These are phyloP conservation scores for Pygmarrhopalites habei DNA, from an alignment of 1,140 invertebrate species.

Conservation along the genomic window DNA sequence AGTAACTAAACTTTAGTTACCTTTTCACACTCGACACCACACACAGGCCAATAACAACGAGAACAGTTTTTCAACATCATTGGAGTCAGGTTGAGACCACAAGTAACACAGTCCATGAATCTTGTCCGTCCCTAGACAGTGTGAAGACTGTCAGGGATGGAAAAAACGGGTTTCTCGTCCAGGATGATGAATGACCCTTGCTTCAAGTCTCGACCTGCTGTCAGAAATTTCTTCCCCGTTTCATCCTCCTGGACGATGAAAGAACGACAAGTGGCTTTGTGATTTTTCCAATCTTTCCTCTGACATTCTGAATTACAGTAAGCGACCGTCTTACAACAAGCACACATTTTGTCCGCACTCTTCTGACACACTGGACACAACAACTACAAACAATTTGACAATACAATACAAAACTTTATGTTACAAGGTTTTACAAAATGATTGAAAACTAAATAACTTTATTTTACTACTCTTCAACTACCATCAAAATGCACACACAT, in stretches of 20 bases:
- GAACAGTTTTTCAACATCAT: constrained; percentile 3
- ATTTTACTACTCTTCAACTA: too few species aligned
- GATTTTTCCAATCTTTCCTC: constrained; percentile 62
- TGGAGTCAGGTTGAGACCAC: neutral
- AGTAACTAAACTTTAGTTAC: neutral
- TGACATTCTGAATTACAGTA: constrained; percentile 69
- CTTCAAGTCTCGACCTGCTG: neutral
- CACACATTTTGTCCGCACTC: constrained; percentile 51
- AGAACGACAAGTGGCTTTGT: constrained; percentile 54
- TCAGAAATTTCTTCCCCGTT: neutral
- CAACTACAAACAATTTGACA: neutral
- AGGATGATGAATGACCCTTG: neutral
- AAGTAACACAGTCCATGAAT: neutral
- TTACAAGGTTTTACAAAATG: too few species aligned
- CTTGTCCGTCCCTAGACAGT: neutral
- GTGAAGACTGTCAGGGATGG: neutral
- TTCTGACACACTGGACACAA: neutral
- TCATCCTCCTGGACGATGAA: neutral
- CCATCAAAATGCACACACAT: too few species aligned
- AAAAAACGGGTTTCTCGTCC: neutral
- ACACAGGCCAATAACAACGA: constrained; percentile 6
- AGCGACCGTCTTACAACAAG: constrained; percentile 56
- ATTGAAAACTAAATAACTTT: too few species aligned
- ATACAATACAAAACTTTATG: too few species aligned
- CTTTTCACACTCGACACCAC: neutral